A percentile compares a stretch with the other conserved stretches of the same genome.
Conservation (phyloP, 2,797 vertebrate genomes). For the Apodemus agrarius region DNA sequence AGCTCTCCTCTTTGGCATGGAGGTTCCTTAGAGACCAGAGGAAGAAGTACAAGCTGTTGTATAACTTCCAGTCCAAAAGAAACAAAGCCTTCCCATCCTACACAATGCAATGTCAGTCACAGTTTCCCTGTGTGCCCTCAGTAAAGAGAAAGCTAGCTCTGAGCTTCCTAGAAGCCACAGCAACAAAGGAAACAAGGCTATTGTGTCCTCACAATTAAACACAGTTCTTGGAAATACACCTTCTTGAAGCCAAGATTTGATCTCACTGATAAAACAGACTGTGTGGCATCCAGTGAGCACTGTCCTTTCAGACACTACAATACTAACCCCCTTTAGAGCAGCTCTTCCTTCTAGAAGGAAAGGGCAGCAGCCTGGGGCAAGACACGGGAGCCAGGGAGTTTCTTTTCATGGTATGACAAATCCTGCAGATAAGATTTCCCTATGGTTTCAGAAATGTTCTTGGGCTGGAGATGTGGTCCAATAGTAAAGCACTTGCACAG, state of each 20-base stretch:
- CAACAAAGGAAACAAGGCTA: conserved; percentile 13
- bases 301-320: neutral
- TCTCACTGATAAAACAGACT: neutral
- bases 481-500: neutral
- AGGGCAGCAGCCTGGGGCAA: neutral
- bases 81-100: neutral
- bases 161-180: conserved; percentile 62
- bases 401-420: neutral
- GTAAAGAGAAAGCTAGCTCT: neutral
- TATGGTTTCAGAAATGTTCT: neutral
- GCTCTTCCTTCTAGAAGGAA: neutral
- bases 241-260: conserved; percentile 10
- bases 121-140: neutral
- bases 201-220: neutral
- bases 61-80: neutral
- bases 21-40: conserved; percentile 43
- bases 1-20: neutral
- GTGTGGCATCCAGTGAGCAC: neutral
- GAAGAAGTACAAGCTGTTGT: neutral
- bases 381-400: neutral
- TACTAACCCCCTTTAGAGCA: neutral
- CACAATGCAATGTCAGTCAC: neutral
- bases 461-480: neutral
- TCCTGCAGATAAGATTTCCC: neutral
- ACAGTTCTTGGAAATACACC: conserved; percentile 38